Conservation (phyloP, 2,113 vertebrate genomes). For the Hypocryptadius cinnamomeus region DNA sequence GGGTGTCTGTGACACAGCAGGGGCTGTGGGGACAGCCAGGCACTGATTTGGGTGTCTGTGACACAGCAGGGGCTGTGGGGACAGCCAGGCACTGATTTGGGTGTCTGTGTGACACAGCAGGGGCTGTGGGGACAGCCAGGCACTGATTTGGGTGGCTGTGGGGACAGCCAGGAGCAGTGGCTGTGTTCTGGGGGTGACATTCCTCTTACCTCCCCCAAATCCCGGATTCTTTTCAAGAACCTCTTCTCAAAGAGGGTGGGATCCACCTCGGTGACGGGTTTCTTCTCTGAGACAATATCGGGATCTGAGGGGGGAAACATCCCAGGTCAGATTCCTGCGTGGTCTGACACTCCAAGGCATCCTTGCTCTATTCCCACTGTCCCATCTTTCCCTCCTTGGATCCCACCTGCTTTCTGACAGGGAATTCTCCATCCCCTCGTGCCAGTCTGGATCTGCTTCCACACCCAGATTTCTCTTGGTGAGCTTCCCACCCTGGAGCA, state of each 20-base stretch:
- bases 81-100: fast-evolving
- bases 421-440: neutral
- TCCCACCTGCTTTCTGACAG: neutral
- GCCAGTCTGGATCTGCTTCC: neutral
- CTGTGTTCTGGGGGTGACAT: neutral
- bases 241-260: slow-evolving; percentile 92
- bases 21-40: neutral
- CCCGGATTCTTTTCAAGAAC: slow-evolving; percentile 85
- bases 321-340: neutral
- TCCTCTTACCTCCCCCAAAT: slow-evolving; percentile 86
- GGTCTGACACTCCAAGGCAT: neutral
- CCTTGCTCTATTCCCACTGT: neutral
- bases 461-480: neutral
- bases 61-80: no score
- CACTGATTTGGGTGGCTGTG: neutral
- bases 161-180: neutral
- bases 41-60: no score
- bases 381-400: neutral
- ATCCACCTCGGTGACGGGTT: slow-evolving; percentile 78
- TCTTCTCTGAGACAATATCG: slow-evolving; percentile 75
- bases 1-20: neutral
- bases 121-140: neutral
- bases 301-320: slow-evolving; percentile 55
- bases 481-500: neutral
- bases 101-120: no score